Evolutionary conservation across 2,888 invertebrate genomes (phyloP), one percentile per base, ranked within the genome.

Genomic region (Metallyticus violacea): DNA sequence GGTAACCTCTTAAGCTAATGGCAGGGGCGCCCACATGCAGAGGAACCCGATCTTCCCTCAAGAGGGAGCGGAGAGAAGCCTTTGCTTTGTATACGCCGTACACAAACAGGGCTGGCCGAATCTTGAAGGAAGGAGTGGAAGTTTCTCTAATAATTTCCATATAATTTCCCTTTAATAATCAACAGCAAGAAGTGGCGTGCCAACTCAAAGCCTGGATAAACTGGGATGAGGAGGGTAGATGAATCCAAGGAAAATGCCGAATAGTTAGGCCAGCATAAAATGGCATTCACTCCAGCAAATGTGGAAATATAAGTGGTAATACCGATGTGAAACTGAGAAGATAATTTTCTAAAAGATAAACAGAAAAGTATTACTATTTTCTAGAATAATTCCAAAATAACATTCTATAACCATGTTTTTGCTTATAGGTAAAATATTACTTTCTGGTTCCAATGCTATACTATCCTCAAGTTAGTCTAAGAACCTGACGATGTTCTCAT

Each of bases 151-250:
- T 83, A 83, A 83, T 83, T 83, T 83, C 83, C 83, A 83, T 83
- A 83, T 83, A 83, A 83, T 83, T 83, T 83, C 83, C 77, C 83
- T 83, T 83, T 83, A 83, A 83, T 83, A 83, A 83, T 83, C 83
- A 62, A 62, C 40, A 77, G 83, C 15, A 22, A 77, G 40, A 62
- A 81, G 81, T 81, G 81, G 81, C n/a, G 62, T 81, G 77, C 77
- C 40, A 28, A 28, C 83, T 83, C 83, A 83, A 83, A 83, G 83
- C 83, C 40, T 77, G 6, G 77, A 62, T 62, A 62, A 62, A 62
- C 40, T 62, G 40, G 15, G 22, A 22, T 15, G 40, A 62, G 22
- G 40, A 62, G 40, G 40, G 40, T 62, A 22, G 40, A 62, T 15
- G 40, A 15, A 62, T 62, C 4, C 40, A 62, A 62, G 40, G 40